Conservation (phyloP, 2,888 invertebrate species). For the Thymelicus sylvestris region DNA sequence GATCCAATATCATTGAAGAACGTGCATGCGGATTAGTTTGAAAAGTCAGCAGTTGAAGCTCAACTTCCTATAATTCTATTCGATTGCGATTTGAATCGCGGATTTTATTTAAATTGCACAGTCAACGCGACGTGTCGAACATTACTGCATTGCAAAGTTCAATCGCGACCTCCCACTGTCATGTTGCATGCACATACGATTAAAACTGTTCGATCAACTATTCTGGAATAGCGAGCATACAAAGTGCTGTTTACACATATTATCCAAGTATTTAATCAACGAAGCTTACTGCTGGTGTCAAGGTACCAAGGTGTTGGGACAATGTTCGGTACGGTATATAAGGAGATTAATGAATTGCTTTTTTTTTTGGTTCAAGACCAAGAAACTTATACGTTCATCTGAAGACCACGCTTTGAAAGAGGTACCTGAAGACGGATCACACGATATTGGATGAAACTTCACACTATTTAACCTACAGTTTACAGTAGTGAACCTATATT, state of each 20-base stretch:
- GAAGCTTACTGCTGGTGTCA: neutral
- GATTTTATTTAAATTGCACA: constrained; percentile 35
- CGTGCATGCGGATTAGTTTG: neutral
- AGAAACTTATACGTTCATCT: too few relatives aligned
- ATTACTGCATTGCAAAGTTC: constrained; percentile 31
- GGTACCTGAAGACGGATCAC: too few relatives aligned
- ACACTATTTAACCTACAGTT: too few relatives aligned
- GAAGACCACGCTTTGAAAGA: too few relatives aligned
- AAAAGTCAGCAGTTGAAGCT: constrained; percentile 11
- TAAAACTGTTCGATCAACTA: constrained; percentile 22
- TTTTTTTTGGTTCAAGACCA: too few relatives aligned
- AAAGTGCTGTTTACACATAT: constrained; percentile 1
- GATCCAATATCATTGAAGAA: constrained; percentile 4
- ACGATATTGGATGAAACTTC: too few relatives aligned
- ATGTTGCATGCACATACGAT: constrained; percentile 7
- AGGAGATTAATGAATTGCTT: too few relatives aligned
- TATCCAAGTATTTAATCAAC: constrained; percentile 4
- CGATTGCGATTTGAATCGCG: constrained; percentile 29
- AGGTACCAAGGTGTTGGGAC: too few relatives aligned
- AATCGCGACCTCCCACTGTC: constrained; percentile 12
- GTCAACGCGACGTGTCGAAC: constrained; percentile 21
- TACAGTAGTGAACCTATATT: too few relatives aligned
- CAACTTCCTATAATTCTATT: constrained; percentile 32
- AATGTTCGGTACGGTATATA: too few relatives aligned
- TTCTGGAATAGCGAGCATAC: neutral